Evolutionary conservation across 2,113 vertebrate species (phyloP).

Genomic region (Microtus richardsoni): DNA sequence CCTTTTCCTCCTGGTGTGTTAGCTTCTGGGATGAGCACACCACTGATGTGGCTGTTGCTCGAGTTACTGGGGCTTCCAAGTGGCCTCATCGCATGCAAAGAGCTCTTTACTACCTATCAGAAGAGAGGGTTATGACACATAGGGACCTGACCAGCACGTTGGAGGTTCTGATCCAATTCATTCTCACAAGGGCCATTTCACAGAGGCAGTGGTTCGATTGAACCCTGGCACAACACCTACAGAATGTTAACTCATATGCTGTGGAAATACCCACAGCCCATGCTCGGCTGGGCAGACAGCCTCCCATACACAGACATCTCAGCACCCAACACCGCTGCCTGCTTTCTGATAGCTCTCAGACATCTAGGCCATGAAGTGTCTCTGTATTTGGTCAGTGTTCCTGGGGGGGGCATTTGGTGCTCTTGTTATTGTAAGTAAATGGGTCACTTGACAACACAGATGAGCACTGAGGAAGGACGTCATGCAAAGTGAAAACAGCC

Average conservation of each 20-base stretch:
- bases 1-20: background rate
- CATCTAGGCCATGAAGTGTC: background rate
- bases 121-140: background rate
- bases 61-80: background rate
- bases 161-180: background rate
- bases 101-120: background rate
- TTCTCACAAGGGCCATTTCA: background rate
- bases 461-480: background rate
- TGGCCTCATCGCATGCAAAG: background rate
- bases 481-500: background rate
- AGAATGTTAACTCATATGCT: background rate
- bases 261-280: background rate
- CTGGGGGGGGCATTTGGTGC: background rate
- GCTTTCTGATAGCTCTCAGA: background rate
- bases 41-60: background rate
- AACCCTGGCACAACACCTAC: background rate
- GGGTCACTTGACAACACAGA: background rate
- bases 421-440: background rate
- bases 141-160: background rate
- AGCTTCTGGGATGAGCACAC: background rate
- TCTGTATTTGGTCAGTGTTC: background rate
- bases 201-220: background rate
- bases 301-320: no score
- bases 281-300: background rate
- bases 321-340: background rate